Evolutionary conservation across 2,888 invertebrate genomes (phyloP).

Genomic region (Tenthredo mesomela): DNA sequence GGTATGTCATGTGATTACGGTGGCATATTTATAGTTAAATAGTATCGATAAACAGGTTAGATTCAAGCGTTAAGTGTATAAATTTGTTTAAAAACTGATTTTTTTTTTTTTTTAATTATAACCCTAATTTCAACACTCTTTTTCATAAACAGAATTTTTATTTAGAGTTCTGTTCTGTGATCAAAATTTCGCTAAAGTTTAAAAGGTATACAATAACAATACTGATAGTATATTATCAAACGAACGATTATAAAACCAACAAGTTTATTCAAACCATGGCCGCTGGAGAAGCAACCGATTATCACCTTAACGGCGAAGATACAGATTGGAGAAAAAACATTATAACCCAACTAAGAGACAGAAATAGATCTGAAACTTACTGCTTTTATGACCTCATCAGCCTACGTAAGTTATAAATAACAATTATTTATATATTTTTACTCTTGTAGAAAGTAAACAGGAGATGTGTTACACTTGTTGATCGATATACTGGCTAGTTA

Average conservation of each 20-base stretch:
- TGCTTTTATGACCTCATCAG: constrained; percentile 90
- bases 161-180: not conserved
- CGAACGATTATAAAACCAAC: not conserved
- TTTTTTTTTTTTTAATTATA: too few species aligned
- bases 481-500: constrained; percentile 46
- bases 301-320: constrained; percentile 70
- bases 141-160: constrained; percentile 5
- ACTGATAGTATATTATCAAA: not conserved
- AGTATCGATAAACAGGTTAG: not conserved
- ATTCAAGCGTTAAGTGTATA: not conserved
- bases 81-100: not conserved
- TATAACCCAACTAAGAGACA: constrained; percentile 84
- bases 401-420: constrained; percentile 85
- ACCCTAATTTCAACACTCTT: not conserved
- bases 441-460: not conserved
- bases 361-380: constrained; percentile 87
- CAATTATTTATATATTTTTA: constrained; percentile 55
- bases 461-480: not conserved
- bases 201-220: not conserved
- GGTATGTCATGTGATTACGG: constrained; percentile 65
- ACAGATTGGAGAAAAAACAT: constrained; percentile 86
- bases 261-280: constrained; percentile 64
- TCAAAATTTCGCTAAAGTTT: not conserved
- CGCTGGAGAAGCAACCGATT: constrained; percentile 64
- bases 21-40: constrained; percentile 44